Evolutionary conservation across 2,888 invertebrate genomes (phyloP), one percentile per base, ranked within the genome.

Genomic region (Geophilus truncorum): DNA sequence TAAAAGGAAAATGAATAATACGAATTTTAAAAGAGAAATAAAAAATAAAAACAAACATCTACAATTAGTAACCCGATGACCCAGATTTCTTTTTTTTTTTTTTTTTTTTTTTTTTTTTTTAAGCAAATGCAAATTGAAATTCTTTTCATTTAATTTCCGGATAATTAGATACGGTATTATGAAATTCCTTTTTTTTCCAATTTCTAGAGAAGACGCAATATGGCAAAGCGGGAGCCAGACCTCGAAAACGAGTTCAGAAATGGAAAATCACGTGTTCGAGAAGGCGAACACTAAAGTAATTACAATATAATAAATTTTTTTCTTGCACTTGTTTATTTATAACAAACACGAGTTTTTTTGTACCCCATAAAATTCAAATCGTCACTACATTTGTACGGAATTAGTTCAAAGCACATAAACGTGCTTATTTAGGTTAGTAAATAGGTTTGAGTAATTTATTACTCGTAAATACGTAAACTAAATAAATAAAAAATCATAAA

Each of bases 211-310:
- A 85, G 96, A 97, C 87, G 93, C 94, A 6, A 92, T 96, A 83
- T 92, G 93, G 83, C 90, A 91, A 79, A 93, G 93, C 30, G 94
- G 94, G 2, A 93, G 93, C 89, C 93, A 94, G 82, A 93, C 94
- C 21, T 90, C 92, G 0, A 92, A 94, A 84, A 96, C 94, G 86
- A 95, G 95, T 84, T 91, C 91, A 81, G 96, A 96, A 86, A 96
- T 97, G 95, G 97, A 97, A 87, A 95, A 92, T 86, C 96, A 96
- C 88, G 95, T 97, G 0, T 97, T 93, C 85, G 92, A 92, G 86
- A 96, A 96, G 87, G 95, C 96, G 0, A 94, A 94, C 86, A 92
- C 91, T 9, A 92, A 93, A 85, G 90, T 90, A 62, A 62, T 77
- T 6, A 34, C 30, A 12, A 12, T 6, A 76, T 6, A 23, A 76